Evolutionary conservation across 2,113 vertebrate genomes (phyloP), one percentile per base, ranked within the genome.

Genomic region (Silurus meridionalis): DNA sequence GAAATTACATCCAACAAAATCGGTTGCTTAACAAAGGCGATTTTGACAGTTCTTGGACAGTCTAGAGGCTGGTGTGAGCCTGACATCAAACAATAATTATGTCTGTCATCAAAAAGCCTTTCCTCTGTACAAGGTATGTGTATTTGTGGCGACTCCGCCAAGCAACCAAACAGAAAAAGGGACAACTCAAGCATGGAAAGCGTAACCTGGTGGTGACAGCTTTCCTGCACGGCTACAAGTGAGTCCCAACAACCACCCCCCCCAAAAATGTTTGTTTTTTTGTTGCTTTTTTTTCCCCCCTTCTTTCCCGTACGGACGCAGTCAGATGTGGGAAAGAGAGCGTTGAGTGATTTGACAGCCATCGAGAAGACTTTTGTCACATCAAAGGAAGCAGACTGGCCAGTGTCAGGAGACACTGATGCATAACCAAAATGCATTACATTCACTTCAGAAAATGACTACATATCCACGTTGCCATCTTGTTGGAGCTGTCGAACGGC

Each of bases 1-100:
- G 95, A 96, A 97, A 97, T 96, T 95, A 96, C 93, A 95, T 94
- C 87, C 85, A 94, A 95, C 94, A 94, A 96, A 96, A 94, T 95
- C 94, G 86, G 92, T 80, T 88, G 91, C 93, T 93, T 94, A 95
- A 93, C 91, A 93, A 91, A 94, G 93, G 84, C 69, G 91, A 93
- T 92, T 90, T 93, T 96, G 96, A 96, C 95, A 96, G 95, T 86
- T 95, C 91, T 92, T 92, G 92, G 91, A 92, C 88, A 90, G 90
- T 90, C 89, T 88, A 89, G 89, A 90, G 88, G 83, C 86, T 86
- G 89, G 80, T 74, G 75, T 52, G 58, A 90, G 81, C 46, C 55
- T 69, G 84, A 87, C 91, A 90, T 92, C 91, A 91, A 92, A 92
- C 88, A 93, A 92, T 92, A 93, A 92, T 93, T 92, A 90, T 82